Conservation (phyloP, 2,113 vertebrate genomes). For the Phainopepla nitens region DNA sequence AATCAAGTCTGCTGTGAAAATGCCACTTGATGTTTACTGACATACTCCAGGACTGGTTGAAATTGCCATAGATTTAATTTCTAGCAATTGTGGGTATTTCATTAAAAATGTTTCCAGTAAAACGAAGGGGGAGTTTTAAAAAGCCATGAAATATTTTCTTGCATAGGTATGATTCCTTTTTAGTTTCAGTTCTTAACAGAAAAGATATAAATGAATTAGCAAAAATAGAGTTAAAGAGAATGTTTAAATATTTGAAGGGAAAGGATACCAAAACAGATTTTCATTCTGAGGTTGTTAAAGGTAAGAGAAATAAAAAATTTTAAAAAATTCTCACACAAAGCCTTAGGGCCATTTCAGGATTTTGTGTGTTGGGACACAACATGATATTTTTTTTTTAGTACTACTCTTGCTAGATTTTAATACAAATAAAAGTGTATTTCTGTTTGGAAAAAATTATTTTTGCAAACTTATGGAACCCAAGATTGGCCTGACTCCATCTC, state of each 20-base stretch:
- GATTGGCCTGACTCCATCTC: neutral
- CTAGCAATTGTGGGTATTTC: neutral
- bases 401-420: neutral
- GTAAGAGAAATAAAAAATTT: neutral
- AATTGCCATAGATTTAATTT: neutral
- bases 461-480: neutral
- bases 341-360: neutral
- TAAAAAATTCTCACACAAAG: neutral
- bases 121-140: neutral
- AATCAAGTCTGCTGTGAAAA: neutral
- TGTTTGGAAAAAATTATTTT: neutral
- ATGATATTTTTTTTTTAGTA: neutral
- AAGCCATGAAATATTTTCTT: neutral
- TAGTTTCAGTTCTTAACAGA: neutral
- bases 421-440: neutral
- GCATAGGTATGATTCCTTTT: neutral
- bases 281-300: neutral
- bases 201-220: neutral
- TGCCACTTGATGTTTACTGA: neutral
- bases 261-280: neutral
- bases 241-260: neutral
- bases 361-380: neutral
- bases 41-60: neutral
- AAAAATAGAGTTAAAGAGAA: neutral
- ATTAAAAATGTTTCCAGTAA: neutral